A percentile compares a stretch with the other conserved stretches of the same genome.
Conservation (phyloP, 2,797 vertebrate genomes). For the Danio tinwini region DNA sequence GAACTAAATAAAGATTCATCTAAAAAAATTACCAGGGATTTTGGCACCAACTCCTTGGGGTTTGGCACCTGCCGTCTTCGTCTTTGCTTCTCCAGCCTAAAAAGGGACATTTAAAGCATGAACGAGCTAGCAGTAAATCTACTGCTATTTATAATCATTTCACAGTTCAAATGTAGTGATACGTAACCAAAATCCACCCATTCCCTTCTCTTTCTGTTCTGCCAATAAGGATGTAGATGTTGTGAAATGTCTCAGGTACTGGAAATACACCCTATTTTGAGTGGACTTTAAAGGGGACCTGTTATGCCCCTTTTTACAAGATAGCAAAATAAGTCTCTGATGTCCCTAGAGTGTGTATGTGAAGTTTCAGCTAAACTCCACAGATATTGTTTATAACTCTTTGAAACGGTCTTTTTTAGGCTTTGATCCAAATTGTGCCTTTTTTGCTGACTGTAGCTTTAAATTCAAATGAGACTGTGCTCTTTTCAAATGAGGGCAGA, state of each 20-base stretch:
- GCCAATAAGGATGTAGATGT: not conserved
- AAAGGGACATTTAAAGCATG: constrained; percentile 30
- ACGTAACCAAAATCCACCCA: not conserved
- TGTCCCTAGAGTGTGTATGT: too few relatives aligned
- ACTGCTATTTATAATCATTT: not conserved
- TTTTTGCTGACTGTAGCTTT: too few relatives aligned
- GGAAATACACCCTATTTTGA: not conserved
- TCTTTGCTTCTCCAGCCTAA: constrained; percentile 60
- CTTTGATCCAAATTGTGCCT: too few relatives aligned
- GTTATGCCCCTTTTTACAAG: too few relatives aligned
- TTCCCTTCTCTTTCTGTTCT: not conserved
- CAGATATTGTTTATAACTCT: too few relatives aligned
- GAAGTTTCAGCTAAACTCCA: too few relatives aligned
- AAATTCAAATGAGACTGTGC: too few relatives aligned
- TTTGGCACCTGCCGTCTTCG: constrained; percentile 63
- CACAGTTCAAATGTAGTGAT: not conserved
- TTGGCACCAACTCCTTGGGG: constrained; percentile 75
- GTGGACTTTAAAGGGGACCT: not conserved
- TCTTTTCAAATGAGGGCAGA: too few relatives aligned
- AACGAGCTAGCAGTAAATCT: not conserved
- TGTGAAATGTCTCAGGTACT: not conserved
- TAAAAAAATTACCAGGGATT: constrained; percentile 76
- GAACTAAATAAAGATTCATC: constrained; percentile 11
- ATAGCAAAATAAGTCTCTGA: too few relatives aligned
- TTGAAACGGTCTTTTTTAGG: too few relatives aligned